Conservation (phyloP, 1,140 invertebrate species). For the Eriosoma lanigerum region DNA sequence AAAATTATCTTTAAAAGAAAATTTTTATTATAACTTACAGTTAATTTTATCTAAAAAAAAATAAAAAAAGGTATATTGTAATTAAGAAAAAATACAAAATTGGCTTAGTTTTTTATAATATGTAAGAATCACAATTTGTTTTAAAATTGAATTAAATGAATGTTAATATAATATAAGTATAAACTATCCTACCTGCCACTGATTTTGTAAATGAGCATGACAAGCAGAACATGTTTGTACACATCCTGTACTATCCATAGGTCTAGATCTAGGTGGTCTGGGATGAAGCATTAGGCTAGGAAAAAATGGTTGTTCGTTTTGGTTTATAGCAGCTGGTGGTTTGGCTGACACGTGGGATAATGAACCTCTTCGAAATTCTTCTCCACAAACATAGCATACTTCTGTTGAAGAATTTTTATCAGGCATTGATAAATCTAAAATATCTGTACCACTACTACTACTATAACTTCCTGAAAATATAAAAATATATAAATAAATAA, state of each 20-base stretch:
- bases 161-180: neutral
- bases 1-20: too few species aligned
- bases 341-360: constrained; percentile 68
- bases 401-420: constrained; percentile 86
- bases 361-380: constrained; percentile 78
- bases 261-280: constrained; percentile 75
- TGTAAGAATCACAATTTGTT: too few species aligned
- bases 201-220: constrained; percentile 76
- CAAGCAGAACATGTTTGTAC: constrained; percentile 78
- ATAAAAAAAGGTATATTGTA: neutral
- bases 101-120: neutral
- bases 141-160: neutral
- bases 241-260: constrained; percentile 78
- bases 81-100: neutral
- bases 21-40: too few species aligned
- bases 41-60: too few species aligned
- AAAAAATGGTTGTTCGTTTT: constrained; percentile 71
- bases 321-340: constrained; percentile 57
- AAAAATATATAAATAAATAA: neutral
- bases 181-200: constrained; percentile 68
- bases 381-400: constrained; percentile 87
- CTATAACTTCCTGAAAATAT: constrained; percentile 51
- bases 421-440: constrained; percentile 84
- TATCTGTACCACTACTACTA: constrained; percentile 63
- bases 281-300: constrained; percentile 81